Conservation (phyloP, 2,888 invertebrate species). For the Meteorus cinctellus region DNA sequence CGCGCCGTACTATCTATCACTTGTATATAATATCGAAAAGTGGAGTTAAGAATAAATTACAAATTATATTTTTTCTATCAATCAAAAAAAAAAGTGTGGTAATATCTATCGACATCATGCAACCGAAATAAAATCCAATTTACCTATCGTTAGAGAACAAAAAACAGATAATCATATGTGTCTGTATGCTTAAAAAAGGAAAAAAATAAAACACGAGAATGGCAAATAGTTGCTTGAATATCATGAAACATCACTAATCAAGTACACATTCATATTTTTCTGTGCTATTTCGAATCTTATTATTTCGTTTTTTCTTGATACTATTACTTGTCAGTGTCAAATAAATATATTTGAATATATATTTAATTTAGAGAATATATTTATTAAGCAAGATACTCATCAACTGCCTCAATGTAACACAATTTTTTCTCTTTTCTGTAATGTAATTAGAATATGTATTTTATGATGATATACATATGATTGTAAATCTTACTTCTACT, state of each 20-base stretch:
- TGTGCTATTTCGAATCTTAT: constrained; percentile 5
- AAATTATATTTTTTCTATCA: constrained; percentile 73
- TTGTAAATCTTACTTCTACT: constrained; percentile 81
- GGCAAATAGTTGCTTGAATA: constrained; percentile 60
- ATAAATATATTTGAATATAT: constrained; percentile 51
- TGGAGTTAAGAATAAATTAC: constrained; percentile 65
- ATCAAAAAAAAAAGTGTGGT: constrained; percentile 64
- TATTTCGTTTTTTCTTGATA: constrained; percentile 16
- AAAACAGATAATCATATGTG: constrained; percentile 33
- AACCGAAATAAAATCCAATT: constrained; percentile 60
- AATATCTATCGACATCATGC: constrained; percentile 68
- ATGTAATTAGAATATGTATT: constrained; percentile 23
- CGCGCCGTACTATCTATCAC: constrained; percentile 70
- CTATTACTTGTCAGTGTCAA: constrained; percentile 49
- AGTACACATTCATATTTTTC: constrained; percentile 59
- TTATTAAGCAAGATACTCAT: constrained; percentile 68
- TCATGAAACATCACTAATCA: constrained; percentile 55
- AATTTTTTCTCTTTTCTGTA: constrained; percentile 66
- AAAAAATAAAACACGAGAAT: constrained; percentile 43
- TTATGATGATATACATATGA: constrained; percentile 69
- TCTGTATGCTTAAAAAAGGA: constrained; percentile 27
- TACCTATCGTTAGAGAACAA: constrained; percentile 40
- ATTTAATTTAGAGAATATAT: constrained; percentile 46
- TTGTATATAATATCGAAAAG: constrained; percentile 70
- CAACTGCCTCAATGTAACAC: constrained; percentile 70